Evolutionary conservation across 2,113 vertebrate genomes (phyloP).

Genomic region (Protomyctophum bolini): DNA sequence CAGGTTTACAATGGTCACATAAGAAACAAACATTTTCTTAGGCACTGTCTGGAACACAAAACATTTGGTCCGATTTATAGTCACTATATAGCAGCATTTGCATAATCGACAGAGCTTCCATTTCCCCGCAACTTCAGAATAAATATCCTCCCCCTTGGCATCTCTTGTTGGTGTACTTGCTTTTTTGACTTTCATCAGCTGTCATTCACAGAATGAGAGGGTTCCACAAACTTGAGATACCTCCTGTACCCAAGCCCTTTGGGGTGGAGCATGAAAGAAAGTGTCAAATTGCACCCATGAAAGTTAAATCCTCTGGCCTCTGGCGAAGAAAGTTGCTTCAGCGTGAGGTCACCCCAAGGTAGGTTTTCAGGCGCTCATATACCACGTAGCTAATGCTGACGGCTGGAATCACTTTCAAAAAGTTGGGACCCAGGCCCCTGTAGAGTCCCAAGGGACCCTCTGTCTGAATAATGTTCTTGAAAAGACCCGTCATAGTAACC

Average conservation of each 20-base stretch:
- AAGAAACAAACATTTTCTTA: background rate
- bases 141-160: constrained; percentile 29
- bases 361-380: constrained; percentile 94
- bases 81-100: constrained; percentile 49
- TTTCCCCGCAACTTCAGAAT: constrained; percentile 42
- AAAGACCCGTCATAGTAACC: constrained; percentile 88
- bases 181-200: constrained; percentile 51
- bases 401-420: constrained; percentile 96
- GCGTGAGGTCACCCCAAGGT: constrained; percentile 89
- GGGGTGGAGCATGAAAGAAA: background rate
- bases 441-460: constrained; percentile 93
- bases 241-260: constrained; percentile 1
- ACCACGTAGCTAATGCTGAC: constrained; percentile 99
- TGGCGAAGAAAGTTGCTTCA: constrained; percentile 64
- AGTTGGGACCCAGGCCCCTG: constrained; percentile 94
- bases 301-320: background rate
- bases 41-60: constrained; percentile 17
- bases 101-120: background rate
- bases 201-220: constrained; percentile 97
- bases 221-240: constrained; percentile 55
- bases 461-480: constrained; percentile 90
- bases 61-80: constrained; percentile 58
- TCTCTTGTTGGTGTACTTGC: background rate
- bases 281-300: background rate
- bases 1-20: background rate